Conservation (phyloP, 1,140 invertebrate genomes). For the Drosophila murphyi region DNA sequence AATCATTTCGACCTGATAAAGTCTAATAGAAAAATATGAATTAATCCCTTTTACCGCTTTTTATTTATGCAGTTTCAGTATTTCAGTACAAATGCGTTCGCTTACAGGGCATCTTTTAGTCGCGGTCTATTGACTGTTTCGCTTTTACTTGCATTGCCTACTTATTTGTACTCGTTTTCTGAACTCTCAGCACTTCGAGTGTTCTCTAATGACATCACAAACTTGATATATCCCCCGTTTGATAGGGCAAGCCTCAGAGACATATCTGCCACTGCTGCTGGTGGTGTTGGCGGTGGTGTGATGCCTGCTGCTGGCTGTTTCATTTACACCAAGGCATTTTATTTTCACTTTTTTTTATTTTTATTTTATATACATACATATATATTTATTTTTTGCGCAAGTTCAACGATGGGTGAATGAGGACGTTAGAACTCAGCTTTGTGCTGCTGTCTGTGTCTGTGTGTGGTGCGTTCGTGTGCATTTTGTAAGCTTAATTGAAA, state of each 20-base stretch:
- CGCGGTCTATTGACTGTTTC: background rate
- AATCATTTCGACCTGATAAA: too few species aligned
- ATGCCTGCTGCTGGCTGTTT: slow-evolving; percentile 31
- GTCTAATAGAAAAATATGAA: too few species aligned
- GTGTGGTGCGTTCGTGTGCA: slow-evolving; percentile 55
- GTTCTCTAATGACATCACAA: slow-evolving; percentile 48
- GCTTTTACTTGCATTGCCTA: background rate
- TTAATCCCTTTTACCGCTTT: background rate
- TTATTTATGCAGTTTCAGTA: background rate
- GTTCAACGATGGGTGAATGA: slow-evolving; percentile 32
- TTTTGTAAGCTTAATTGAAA: slow-evolving; percentile 70
- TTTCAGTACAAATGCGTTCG: background rate
- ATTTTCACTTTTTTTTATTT: slow-evolving; percentile 22
- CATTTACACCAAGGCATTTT: slow-evolving; percentile 55
- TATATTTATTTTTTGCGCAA: slow-evolving; percentile 22
- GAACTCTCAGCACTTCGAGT: slow-evolving; percentile 7
- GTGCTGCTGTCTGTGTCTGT: slow-evolving; percentile 17
- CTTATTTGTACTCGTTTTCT: background rate
- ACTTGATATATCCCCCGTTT: slow-evolving; percentile 42
- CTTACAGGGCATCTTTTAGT: slow-evolving; percentile 5
- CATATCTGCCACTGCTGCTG: slow-evolving; percentile 11
- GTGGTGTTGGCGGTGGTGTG: slow-evolving; percentile 19
- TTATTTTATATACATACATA: background rate
- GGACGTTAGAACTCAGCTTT: slow-evolving; percentile 45
- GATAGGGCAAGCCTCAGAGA: slow-evolving; percentile 32